These are phyloP conservation scores for Caenorhabditis afra DNA, from an alignment of 2,888 invertebrate species.

Conservation along the genomic window DNA sequence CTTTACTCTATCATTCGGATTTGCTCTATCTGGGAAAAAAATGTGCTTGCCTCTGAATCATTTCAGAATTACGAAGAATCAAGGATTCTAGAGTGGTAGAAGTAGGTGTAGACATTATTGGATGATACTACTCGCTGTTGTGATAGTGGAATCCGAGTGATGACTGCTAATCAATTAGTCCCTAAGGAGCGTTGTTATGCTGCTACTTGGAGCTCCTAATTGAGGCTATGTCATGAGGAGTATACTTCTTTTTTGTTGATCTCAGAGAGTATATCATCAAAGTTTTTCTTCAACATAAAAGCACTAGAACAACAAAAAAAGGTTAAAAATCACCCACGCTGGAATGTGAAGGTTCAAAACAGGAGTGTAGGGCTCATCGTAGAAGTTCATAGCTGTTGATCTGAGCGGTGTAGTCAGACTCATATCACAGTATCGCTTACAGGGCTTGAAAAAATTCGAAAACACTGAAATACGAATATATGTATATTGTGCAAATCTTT, in stretches of 20 bases:
- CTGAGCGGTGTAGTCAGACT: conserved; percentile 42
- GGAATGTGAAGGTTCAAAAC: conserved; percentile 49
- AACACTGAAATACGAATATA: too few species aligned
- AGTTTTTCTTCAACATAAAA: not conserved
- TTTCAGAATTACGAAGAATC: conserved; percentile 10
- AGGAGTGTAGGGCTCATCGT: conserved; percentile 56
- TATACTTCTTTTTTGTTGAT: not conserved
- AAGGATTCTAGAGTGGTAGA: conserved; percentile 2
- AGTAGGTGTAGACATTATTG: not conserved
- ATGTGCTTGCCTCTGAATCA: conserved; percentile 18
- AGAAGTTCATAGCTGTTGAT: conserved; percentile 52
- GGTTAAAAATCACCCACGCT: conserved; percentile 33
- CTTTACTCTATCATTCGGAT: too few species aligned
- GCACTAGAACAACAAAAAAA: too few species aligned
- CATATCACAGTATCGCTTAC: conserved; percentile 50
- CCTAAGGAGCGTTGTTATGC: conserved; percentile 29
- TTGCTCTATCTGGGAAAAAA: too few species aligned
- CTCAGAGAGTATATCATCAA: not conserved
- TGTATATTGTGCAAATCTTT: conserved; percentile 41
- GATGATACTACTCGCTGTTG: not conserved
- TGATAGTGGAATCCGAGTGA: not conserved
- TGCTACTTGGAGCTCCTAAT: conserved; percentile 11
- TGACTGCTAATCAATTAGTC: conserved; percentile 10
- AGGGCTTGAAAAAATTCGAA: too few species aligned
- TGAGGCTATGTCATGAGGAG: not conserved